Percentiles rank a stretch among this genome's conserved stretches.
phyloP scores from a whole-genome alignment of 2,888 invertebrate species.

The Napeogenes inachia region DNA sequence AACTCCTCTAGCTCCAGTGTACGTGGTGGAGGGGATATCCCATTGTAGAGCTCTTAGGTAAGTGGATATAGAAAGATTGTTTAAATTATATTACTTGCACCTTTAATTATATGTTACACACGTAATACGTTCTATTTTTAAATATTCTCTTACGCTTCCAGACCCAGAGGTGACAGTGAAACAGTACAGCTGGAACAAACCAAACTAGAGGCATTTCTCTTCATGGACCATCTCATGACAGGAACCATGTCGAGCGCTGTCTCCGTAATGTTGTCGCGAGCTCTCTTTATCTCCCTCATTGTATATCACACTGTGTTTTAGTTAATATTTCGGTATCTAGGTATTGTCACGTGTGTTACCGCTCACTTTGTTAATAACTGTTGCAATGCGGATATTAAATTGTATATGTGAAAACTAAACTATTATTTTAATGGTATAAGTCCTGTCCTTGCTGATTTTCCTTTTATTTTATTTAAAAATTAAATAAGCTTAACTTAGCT shows the following conservation, averaged over 20 bases:
- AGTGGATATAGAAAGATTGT: slow-evolving; percentile 1
- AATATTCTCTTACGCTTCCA: slow-evolving; percentile 26
- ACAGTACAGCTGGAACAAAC: slow-evolving; percentile 35
- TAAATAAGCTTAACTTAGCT: too few species aligned
- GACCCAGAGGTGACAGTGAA: slow-evolving; percentile 41
- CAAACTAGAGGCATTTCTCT: slow-evolving; percentile 33
- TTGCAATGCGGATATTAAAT: too few species aligned
- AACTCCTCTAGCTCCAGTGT: slow-evolving; percentile 48
- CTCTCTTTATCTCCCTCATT: slow-evolving; percentile 6
- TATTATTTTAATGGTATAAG: too few species aligned
- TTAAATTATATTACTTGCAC: neutral
- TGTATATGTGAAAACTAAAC: too few species aligned
- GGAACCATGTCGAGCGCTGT: slow-evolving; percentile 12
- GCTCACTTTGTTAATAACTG: too few species aligned
- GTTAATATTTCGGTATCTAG: slow-evolving; percentile 11
- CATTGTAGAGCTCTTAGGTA: slow-evolving; percentile 56
- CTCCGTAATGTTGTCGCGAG: slow-evolving; percentile 11
- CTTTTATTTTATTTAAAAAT: too few species aligned
- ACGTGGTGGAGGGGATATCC: slow-evolving; percentile 48
- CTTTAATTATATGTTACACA: neutral
- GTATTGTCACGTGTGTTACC: too few species aligned
- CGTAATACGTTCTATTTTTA: neutral
- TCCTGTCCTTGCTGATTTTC: too few species aligned
- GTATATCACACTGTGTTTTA: slow-evolving; percentile 23
- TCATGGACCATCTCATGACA: slow-evolving; percentile 34